phyloP scores from a whole-genome alignment of 2,888 invertebrate species.

The Horisme vitalbata region DNA sequence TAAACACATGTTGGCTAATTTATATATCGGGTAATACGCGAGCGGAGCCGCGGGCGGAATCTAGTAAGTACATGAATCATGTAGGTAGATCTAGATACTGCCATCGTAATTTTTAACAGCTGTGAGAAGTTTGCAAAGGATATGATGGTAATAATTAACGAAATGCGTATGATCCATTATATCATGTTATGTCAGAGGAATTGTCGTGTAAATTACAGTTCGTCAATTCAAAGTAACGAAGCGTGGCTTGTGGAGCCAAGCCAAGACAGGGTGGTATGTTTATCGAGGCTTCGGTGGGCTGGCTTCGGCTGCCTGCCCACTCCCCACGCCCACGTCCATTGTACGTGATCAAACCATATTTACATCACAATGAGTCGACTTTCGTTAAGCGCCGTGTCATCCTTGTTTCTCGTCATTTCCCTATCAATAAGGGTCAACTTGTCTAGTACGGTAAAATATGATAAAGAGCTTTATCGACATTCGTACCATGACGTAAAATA shows the following conservation, averaged over 20 bases:
- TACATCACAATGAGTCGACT: conserved; percentile 74
- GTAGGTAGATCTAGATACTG: too few species aligned
- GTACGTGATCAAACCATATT: conserved; percentile 74
- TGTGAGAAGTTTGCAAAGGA: too few species aligned
- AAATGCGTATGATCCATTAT: not conserved
- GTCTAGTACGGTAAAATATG: conserved; percentile 4
- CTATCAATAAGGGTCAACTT: conserved; percentile 23
- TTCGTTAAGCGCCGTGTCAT: conserved; percentile 66
- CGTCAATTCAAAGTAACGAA: conserved; percentile 33
- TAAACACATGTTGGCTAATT: too few species aligned
- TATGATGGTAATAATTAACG: too few species aligned
- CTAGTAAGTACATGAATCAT: too few species aligned
- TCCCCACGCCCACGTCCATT: conserved; percentile 68
- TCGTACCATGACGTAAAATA: too few species aligned
- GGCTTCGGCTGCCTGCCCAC: conserved; percentile 56
- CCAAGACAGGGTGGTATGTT: conserved; percentile 53
- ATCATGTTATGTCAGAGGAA: not conserved
- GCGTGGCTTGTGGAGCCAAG: conserved; percentile 41
- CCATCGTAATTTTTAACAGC: too few species aligned
- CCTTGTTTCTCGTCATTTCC: conserved; percentile 36
- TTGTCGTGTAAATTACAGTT: conserved; percentile 1
- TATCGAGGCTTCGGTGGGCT: conserved; percentile 55
- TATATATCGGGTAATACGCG: too few species aligned
- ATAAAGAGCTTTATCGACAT: too few species aligned
- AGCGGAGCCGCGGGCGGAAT: too few species aligned